Evolutionary conservation across 2,113 vertebrate genomes (phyloP).

Genomic region (Notothenia coriiceps): DNA sequence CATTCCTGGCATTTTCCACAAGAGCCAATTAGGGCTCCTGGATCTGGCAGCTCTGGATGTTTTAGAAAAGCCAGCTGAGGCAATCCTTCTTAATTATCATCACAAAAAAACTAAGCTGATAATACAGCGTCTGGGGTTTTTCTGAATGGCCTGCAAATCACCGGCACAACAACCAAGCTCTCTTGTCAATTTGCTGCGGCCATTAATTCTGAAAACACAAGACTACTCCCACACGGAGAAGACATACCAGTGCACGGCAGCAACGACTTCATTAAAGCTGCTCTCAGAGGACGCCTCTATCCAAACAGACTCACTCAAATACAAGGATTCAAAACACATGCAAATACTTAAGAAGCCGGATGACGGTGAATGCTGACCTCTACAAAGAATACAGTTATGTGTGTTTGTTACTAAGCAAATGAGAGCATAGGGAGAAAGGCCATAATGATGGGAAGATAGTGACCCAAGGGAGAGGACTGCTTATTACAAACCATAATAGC

Average conservation of each 20-base stretch:
- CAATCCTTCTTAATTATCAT: constrained; percentile 55
- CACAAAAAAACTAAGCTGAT: constrained; percentile 47
- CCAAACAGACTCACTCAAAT: constrained; percentile 18
- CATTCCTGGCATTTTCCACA: constrained; percentile 69
- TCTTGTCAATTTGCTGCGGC: not conserved
- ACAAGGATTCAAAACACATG: constrained; percentile 33
- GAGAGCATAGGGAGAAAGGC: not conserved
- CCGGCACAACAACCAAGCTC: not conserved
- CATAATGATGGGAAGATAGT: not conserved
- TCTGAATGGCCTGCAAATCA: constrained; percentile 26
- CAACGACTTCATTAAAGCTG: constrained; percentile 39
- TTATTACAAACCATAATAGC: not conserved
- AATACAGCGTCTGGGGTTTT: constrained; percentile 28
- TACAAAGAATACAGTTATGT: not conserved
- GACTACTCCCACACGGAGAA: constrained; percentile 1
- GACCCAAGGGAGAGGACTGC: not conserved
- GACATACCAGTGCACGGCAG: constrained; percentile 40
- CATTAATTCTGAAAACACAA: constrained; percentile 32
- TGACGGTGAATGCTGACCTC: not conserved
- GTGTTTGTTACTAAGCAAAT: not conserved
- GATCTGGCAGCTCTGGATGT: constrained; percentile 54
- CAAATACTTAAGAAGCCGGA: constrained; percentile 9
- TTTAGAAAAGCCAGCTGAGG: constrained; percentile 36
- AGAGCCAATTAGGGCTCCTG: constrained; percentile 55
- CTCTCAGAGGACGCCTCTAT: constrained; percentile 28